phyloP scores from a whole-genome alignment of 1,140 invertebrate species.

The Formica exsecta region DNA sequence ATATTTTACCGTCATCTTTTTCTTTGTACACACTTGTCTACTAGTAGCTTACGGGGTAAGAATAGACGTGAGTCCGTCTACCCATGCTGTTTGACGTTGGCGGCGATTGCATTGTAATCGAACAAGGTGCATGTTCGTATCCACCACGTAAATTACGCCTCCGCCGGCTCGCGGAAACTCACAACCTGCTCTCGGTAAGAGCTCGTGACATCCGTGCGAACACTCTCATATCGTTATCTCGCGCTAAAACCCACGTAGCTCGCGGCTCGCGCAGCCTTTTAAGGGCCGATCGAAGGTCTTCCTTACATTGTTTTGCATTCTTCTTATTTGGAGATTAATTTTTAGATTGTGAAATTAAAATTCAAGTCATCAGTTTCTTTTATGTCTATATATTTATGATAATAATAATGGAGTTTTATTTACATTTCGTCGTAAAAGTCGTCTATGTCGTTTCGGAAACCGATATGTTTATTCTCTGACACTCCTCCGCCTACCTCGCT shows the following conservation, averaged over 20 bases:
- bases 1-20: conserved; percentile 1
- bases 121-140: conserved; percentile 33
- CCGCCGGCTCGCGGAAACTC: conserved; percentile 36
- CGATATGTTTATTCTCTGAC: conserved; percentile 27
- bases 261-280: conserved; percentile 25
- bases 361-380: neutral
- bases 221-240: conserved; percentile 46
- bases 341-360: neutral
- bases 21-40: conserved; percentile 26
- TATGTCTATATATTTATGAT: neutral
- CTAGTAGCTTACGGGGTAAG: conserved; percentile 1
- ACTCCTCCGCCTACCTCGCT: conserved; percentile 30
- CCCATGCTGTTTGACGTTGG: conserved; percentile 6
- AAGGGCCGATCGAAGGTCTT: conserved; percentile 37
- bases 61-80: conserved; percentile 35
- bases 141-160: conserved; percentile 43
- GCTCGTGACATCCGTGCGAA: conserved; percentile 52
- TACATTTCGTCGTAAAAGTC: neutral
- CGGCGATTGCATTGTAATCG: conserved; percentile 48
- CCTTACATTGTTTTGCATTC: neutral
- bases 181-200: conserved; percentile 30
- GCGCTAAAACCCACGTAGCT: conserved; percentile 43
- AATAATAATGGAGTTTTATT: neutral
- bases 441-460: neutral
- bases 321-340: neutral